Base-by-base conservation (phyloP, 2,113 vertebrate genomes). In the Coptodon bakossiorum region DNA sequence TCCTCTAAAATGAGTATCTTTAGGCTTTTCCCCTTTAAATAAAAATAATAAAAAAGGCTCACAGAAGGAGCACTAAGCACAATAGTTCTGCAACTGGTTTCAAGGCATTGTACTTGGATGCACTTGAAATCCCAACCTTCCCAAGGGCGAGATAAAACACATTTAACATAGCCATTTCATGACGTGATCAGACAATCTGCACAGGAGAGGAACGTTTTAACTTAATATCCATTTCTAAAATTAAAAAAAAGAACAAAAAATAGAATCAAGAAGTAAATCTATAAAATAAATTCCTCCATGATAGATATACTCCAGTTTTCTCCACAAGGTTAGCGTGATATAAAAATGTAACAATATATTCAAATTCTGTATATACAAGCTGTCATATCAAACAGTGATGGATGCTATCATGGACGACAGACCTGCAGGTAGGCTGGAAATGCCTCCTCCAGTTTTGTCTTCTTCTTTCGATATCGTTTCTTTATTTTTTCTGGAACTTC, bases 381-480 rank as follows among this genome's bases (percentile, higher is more conserved):
- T n/a, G 5, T 17, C 16, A 12, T 17, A 86, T 7, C 38, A 82
- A 38, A 24, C 16, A 78, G 24, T n/a, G 17, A 52, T 50, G 19
- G 6, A 36, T 14, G 27, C 7, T 24, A 19, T 43, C 16, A 53
- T n/a, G 53, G 36, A 19, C 27, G 19, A 85, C 93, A 53, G 93
- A 98, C 98, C 97, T 99, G 98, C 83, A 99, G 94, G 85, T 99
- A 99, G 43, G 97, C 95, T 88, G 98, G 98, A 92, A 99, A 99
- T 4, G 97, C 98, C 92, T 99, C 98, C 89, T 99, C 98, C 5
- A 99, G 97, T 86, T 99, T 99, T 48, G 98, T 99, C 95, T 99
- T 99, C 96, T 98, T 98, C 93, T 99, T 99, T 63, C 98, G 90
- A 92, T 99, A 99, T 83, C 98, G 98, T 86, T 99, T 99, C 94